Evolutionary conservation across 1,140 invertebrate genomes (phyloP), one percentile per base, ranked within the genome.

Genomic region (Ceratina japonica): DNA sequence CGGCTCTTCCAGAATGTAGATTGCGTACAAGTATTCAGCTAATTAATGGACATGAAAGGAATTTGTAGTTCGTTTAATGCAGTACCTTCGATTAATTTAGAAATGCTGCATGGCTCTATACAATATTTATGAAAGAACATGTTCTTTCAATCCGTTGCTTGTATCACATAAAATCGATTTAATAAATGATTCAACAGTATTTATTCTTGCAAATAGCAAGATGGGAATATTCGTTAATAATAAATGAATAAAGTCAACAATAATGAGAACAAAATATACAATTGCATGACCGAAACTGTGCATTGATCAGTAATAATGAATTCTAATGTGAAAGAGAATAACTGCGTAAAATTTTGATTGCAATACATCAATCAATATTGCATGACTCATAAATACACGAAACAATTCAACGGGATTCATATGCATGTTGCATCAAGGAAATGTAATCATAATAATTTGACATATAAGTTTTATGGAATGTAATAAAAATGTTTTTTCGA

Each of bases 361-460:
- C 22, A n/a, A 54, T 61, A 49, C 49, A 71, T 77, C 44, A 44
- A 77, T 77, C 75, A 77, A 77, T 77, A 77, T 77, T 77, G 75
- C 75, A 77, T 71, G 58, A 24, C 31, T 51, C 13, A 37, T 8
- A 18, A 44, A 15, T 8, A 18, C 15, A 44, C 3, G 68, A 18
- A 56, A 71, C n/a, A 22, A 37, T 58, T 12, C 13, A 8, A 24
- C 15, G 51, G 2, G 70, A 37, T 76, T 44, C n/a, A n/a, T 20
- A 4, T 71, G 75, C 75, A 71, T 54, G 75, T 24, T 71, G 27
- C 66, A 71, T 37, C 52, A 52, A 31, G 37, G 54, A 4, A 18
- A 54, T 18, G 22, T n/a, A 24, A n/a, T 58, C 22, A 75, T 58
- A 24, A 37, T 58, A 13, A 7, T 52, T 37, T 65, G 7, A 49